Evolutionary conservation across 64 coral and sea anemone genomes (phyloP).

Genomic region (Montipora capricornis): DNA sequence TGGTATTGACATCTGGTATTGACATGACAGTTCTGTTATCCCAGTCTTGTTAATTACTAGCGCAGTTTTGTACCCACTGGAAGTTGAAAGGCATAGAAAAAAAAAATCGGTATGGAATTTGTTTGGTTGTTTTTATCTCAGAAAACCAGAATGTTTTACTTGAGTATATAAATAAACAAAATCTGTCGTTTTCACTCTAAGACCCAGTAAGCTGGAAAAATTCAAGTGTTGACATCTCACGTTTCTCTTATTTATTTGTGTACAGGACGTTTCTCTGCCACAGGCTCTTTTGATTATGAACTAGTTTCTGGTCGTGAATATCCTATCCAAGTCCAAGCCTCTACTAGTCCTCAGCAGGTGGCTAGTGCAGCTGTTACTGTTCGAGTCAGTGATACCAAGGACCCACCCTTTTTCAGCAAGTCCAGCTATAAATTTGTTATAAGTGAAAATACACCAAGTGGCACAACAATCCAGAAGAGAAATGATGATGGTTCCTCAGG

Average conservation of each 20-base stretch:
- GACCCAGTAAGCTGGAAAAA: too few relatives aligned
- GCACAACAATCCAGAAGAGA: not conserved
- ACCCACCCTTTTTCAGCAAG: constrained; percentile 39
- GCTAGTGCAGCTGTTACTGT: constrained; percentile 27
- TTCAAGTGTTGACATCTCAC: not conserved
- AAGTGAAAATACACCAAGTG: not conserved
- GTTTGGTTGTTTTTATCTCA: too few relatives aligned
- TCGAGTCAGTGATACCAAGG: constrained; percentile 28
- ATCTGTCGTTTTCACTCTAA: too few relatives aligned
- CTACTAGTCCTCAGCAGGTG: constrained; percentile 34
- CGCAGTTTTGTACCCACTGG: too few relatives aligned
- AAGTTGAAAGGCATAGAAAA: too few relatives aligned
- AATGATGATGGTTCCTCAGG: constrained; percentile 3
- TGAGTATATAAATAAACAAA: too few relatives aligned
- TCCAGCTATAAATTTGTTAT: not conserved
- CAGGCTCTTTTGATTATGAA: constrained; percentile 65
- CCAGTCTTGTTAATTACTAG: too few relatives aligned
- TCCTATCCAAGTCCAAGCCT: constrained; percentile 44
- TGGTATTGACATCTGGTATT: too few relatives aligned
- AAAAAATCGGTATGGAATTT: too few relatives aligned
- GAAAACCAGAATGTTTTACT: too few relatives aligned
- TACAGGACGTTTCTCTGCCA: constrained; percentile 57
- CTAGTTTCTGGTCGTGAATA: constrained; percentile 20
- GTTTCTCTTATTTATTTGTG: not conserved
- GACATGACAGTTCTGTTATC: too few relatives aligned